phyloP scores from a whole-genome alignment of 2,797 vertebrate genomes.

The Muscicapa comitata region DNA sequence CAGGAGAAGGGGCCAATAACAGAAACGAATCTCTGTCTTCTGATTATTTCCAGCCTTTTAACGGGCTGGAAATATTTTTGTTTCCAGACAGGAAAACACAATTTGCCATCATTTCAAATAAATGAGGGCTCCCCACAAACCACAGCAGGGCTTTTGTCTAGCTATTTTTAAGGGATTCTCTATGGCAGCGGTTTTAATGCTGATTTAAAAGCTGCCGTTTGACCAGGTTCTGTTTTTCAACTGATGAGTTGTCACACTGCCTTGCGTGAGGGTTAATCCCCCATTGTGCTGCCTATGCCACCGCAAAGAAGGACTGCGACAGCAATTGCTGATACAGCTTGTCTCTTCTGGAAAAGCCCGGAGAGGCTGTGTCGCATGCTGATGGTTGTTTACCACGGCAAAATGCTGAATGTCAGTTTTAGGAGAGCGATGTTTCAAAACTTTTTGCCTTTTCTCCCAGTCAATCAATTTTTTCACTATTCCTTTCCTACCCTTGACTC shows the following conservation, averaged over 20 bases:
- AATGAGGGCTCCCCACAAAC: constrained; percentile 3
- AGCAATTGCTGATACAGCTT: constrained; percentile 68
- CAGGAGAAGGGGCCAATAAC: background rate
- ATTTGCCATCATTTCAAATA: constrained; percentile 47
- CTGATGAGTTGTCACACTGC: constrained; percentile 26
- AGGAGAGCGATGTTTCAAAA: background rate
- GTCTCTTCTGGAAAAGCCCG: constrained; percentile 70
- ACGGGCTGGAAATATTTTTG: background rate
- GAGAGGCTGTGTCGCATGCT: constrained; percentile 50
- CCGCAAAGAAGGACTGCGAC: constrained; percentile 48
- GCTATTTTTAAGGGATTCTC: constrained; percentile 24
- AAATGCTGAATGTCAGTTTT: constrained; percentile 48
- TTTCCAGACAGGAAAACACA: constrained; percentile 18
- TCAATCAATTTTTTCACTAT: background rate
- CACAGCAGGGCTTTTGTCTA: background rate
- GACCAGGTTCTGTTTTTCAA: constrained; percentile 50
- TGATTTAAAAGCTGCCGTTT: constrained; percentile 28
- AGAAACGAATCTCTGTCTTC: background rate
- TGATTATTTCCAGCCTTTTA: background rate
- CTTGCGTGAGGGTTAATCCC: constrained; percentile 53
- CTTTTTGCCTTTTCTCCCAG: background rate
- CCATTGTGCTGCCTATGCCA: constrained; percentile 62
- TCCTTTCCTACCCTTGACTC: background rate
- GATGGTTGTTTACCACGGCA: constrained; percentile 30
- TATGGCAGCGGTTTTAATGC: constrained; percentile 1